These are phyloP conservation scores for Tamias sibiricus DNA, from an alignment of 2,113 vertebrate genomes.

Conservation along the genomic window DNA sequence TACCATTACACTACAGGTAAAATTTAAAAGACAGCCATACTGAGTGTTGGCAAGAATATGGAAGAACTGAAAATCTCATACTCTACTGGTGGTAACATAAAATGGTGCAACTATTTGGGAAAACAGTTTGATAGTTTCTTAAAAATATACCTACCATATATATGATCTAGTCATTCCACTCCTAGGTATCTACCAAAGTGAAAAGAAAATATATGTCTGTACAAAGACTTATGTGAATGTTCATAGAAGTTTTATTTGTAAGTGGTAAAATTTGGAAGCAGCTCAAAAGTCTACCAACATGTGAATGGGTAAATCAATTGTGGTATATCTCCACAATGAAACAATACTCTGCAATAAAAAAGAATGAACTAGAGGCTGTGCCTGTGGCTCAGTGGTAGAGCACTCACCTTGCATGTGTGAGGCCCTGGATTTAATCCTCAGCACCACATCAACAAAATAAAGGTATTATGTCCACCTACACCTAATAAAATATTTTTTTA, in stretches of 20 bases:
- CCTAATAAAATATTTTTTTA: too few relatives aligned
- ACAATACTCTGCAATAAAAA: background rate
- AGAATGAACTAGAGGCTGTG: too few relatives aligned
- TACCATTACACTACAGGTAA: background rate
- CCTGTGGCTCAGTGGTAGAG: too few relatives aligned
- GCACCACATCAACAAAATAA: too few relatives aligned
- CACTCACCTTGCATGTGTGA: too few relatives aligned
- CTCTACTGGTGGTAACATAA: background rate
- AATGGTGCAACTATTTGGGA: background rate
- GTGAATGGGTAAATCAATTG: background rate
- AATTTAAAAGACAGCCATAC: background rate
- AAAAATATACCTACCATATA: background rate
- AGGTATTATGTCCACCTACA: too few relatives aligned
- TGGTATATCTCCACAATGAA: background rate
- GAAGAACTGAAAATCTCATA: background rate
- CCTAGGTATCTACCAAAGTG: background rate
- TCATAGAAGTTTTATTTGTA: constrained; percentile 4
- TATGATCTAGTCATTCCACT: background rate
- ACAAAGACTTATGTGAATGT: background rate
- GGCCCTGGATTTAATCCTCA: too few relatives aligned
- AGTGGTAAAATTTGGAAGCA: background rate
- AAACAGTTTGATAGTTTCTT: background rate
- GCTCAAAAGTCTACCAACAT: background rate
- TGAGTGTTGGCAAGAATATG: background rate
- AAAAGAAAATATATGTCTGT: background rate